These are phyloP conservation scores for Drosophila macrothrix DNA, from an alignment of 2,888 invertebrate species.

Conservation along the genomic window DNA sequence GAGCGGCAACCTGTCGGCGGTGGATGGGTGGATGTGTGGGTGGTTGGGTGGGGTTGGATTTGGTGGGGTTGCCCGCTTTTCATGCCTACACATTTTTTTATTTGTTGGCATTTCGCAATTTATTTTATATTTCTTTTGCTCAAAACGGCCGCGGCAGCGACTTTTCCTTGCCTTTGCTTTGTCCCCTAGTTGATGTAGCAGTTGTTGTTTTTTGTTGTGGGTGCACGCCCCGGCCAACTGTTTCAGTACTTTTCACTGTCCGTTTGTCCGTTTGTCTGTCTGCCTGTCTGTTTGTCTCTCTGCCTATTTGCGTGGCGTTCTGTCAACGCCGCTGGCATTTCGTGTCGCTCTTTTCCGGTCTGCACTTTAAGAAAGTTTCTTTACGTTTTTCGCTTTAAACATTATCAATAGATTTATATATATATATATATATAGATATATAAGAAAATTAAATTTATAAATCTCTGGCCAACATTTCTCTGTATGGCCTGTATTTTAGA, in stretches of 20 bases:
- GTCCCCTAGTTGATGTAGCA: conserved; percentile 23
- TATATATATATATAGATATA: too few species aligned
- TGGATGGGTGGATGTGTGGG: not conserved
- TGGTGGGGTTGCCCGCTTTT: conserved; percentile 9
- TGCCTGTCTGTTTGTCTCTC: conserved; percentile 16
- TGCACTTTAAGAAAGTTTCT: conserved; percentile 57
- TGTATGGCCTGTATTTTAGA: not conserved
- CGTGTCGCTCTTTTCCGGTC: conserved; percentile 61
- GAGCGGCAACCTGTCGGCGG: conserved; percentile 37
- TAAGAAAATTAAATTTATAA: not conserved
- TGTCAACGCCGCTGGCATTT: conserved; percentile 57
- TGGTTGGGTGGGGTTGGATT: conserved; percentile 4
- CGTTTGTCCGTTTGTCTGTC: not conserved
- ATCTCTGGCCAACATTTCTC: not conserved
- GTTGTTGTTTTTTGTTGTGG: conserved; percentile 17
- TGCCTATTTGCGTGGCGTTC: conserved; percentile 43
- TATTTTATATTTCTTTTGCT: conserved; percentile 70
- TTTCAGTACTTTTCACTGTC: conserved; percentile 1
- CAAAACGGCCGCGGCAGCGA: conserved; percentile 37
- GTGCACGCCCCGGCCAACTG: conserved; percentile 39
- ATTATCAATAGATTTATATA: too few species aligned
- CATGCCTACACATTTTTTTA: conserved; percentile 63
- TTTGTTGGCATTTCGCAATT: conserved; percentile 75
- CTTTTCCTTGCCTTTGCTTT: conserved; percentile 27
- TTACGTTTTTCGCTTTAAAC: conserved; percentile 12